Base-by-base conservation (phyloP, 2,113 vertebrate genomes). In the Macroglossus sobrinus region DNA sequence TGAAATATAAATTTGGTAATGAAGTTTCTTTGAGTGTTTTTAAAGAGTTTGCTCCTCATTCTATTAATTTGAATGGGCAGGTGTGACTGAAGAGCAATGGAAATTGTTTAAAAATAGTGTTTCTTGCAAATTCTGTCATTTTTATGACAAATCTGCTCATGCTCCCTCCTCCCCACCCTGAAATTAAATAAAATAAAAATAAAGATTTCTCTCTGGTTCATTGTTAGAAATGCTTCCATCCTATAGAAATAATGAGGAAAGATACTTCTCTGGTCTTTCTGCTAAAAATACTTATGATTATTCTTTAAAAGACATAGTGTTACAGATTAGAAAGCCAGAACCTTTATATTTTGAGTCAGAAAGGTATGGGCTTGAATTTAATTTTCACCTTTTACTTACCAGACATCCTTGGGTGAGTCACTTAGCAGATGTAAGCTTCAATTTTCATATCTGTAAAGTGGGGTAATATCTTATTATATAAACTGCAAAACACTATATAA, bases 21-120 rank as follows among this genome's bases (percentile, higher is more conserved):
- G 28, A 91, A 45, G 13, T 71, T 38, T 79, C 3, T 87, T 47
- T 45, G n/a, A 96, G 64, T 79, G 35, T 12, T 88, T 97, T 88
- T 92, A 33, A 74, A 87, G 75, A 53, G 14, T 88, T 92, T 93
- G 14, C 6, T 79, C 26, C 38, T 87, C 69, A 2, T 93, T 28
- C 24, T 89, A 33, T 85, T 94, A 81, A 91, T 93, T 72, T 66
- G 24, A 92, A 79, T 53, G 13, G 75, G 64, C 61, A 97, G 64
- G 38, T 15, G 4, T 84, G 66, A 96, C 61, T 75, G 47, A 94
- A 63, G 24, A 84, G n/a, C 53, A 10, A 50, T 84, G 55, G 33
- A 92, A 86, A 96, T 94, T 66, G 59, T 30, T 96, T 86, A 69
- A 91, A 93, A 97, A 84, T 53, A 28, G 33, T 74, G n/a, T 64